Evolutionary conservation across 92 coral and sea anemone species (phyloP).

Genomic region (Hydrozoanthus gracilis): DNA sequence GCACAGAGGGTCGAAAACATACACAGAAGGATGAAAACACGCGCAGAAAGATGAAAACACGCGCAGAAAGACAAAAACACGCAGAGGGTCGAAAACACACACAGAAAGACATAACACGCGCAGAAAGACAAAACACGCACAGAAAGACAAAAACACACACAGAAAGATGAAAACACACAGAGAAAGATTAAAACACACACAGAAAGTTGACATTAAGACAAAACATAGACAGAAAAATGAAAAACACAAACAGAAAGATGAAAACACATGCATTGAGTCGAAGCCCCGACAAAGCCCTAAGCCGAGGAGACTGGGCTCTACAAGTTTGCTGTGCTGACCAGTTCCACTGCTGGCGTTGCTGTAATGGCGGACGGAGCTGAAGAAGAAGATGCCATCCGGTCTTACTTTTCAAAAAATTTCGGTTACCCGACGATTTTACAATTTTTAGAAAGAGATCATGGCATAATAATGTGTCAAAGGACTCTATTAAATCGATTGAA

Average conservation of each 20-base stretch:
- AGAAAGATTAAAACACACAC: no score
- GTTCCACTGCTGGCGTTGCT: neutral
- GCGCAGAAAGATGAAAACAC: no score
- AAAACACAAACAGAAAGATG: neutral
- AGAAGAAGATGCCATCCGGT: slow-evolving; percentile 14
- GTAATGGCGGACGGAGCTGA: slow-evolving; percentile 17
- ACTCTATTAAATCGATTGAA: slow-evolving; percentile 29
- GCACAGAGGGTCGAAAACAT: no score
- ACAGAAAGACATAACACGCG: no score
- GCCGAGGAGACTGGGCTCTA: slow-evolving; percentile 17
- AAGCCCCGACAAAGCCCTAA: neutral
- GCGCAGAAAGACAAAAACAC: no score
- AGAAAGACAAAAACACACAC: no score
- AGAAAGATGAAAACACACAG: no score
- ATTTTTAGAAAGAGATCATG: slow-evolving; percentile 50
- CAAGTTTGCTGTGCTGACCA: neutral
- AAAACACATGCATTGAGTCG: neutral
- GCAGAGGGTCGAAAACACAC: no score
- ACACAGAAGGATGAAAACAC: no score
- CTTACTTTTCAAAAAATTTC: slow-evolving; percentile 42
- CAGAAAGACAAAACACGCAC: no score
- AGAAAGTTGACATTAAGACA: no score
- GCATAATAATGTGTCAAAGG: slow-evolving; percentile 47
- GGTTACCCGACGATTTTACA: slow-evolving; percentile 44
- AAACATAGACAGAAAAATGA: no score